A percentile compares a stretch with the other conserved stretches of the same genome.
These are phyloP conservation scores for Chionoecetes opilio DNA, from an alignment of 1,140 invertebrate species.

Conservation along the genomic window DNA sequence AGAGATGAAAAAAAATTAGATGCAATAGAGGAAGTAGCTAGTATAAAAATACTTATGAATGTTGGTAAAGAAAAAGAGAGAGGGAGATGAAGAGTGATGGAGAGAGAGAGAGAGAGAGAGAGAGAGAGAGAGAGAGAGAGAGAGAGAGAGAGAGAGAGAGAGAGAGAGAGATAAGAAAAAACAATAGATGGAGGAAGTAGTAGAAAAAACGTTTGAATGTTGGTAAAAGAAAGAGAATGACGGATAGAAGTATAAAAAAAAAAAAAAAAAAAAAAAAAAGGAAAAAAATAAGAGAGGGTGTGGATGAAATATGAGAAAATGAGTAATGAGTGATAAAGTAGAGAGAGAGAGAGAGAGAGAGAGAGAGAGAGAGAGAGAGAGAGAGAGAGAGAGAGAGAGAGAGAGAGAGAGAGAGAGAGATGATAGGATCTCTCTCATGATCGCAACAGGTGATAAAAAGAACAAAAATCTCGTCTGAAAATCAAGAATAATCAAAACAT, in stretches of 20 bases:
- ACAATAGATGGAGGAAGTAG: neutral
- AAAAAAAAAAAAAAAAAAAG: too few species aligned
- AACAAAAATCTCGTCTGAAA: too few species aligned
- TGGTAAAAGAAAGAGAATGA: too few species aligned
- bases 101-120: neutral
- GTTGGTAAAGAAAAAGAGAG: neutral
- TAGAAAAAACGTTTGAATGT: neutral
- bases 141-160: neutral
- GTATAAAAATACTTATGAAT: neutral
- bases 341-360: too few species aligned
- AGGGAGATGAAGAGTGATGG: neutral
- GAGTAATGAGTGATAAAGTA: too few species aligned
- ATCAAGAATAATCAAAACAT: too few species aligned
- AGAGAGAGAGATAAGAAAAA: neutral
- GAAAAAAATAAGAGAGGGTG: too few species aligned
- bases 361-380: too few species aligned
- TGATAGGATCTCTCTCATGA: too few species aligned
- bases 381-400: conserved; percentile 2
- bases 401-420: conserved; percentile 18
- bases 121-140: neutral
- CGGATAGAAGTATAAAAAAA: neutral
- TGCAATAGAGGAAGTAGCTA: neutral
- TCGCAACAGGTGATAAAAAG: too few species aligned
- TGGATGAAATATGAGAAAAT: too few species aligned
- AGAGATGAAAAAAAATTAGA: neutral